Conservation (phyloP, 2,113 vertebrate species). For the Poeciliopsis turrubarensis region DNA sequence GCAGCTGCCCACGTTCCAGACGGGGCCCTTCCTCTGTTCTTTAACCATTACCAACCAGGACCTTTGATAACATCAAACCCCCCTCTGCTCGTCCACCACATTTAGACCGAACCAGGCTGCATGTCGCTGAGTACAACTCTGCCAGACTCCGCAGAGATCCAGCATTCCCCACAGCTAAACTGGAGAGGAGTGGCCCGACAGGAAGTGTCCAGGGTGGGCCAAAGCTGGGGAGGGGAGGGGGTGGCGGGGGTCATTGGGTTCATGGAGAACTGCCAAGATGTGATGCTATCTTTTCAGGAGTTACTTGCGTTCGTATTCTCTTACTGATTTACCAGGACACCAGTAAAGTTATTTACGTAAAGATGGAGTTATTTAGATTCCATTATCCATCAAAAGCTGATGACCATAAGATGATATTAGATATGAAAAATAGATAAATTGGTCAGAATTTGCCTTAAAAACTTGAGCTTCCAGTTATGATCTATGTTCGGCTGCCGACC, state of each 20-base stretch:
- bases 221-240: constrained; percentile 7
- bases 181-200: constrained; percentile 57
- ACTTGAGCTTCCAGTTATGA: too few species aligned
- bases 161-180: constrained; percentile 47
- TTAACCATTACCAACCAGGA: constrained; percentile 30
- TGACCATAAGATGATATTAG: not conserved
- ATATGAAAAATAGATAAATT: not conserved
- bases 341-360: too few species aligned
- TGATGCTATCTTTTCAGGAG: constrained; percentile 64
- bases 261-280: constrained; percentile 53
- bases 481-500: too few species aligned
- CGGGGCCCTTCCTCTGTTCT: constrained; percentile 14
- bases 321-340: too few species aligned
- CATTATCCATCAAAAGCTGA: not conserved
- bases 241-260: constrained; percentile 19
- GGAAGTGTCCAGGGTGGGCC: constrained; percentile 73
- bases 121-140: constrained; percentile 23
- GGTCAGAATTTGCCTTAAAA: too few species aligned
- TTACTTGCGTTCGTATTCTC: not conserved
- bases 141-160: constrained; percentile 40
- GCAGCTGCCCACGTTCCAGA: constrained; percentile 49
- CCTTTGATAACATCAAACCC: constrained; percentile 69
- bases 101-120: constrained; percentile 32
- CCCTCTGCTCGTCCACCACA: constrained; percentile 35
- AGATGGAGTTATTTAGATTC: too few species aligned